Base-by-base conservation (phyloP, 2,888 invertebrate species). In the Hartigia nigra region DNA sequence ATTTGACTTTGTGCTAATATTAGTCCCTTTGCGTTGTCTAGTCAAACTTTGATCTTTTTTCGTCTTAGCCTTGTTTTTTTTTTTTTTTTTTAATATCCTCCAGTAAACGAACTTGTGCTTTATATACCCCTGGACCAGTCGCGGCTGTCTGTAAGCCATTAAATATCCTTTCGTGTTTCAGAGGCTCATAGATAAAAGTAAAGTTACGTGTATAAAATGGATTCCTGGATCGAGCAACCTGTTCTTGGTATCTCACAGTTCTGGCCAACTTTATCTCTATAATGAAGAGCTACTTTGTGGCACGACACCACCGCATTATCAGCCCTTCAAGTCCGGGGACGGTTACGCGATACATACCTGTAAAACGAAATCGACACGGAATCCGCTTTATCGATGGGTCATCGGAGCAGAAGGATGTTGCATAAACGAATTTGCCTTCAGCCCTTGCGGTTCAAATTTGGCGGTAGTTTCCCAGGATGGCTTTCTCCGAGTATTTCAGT, bases 181-280 rank as follows among this genome's bases (percentile, higher is more conserved):
- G 96, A 95, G 98, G 92, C 93, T 97, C 90, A 97, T 98, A 90
- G 98, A 98, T 92, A 98, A 98, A 92, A 96, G 96, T 76, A 95
- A 97, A 89, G 98, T 99, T 87, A 99, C 99, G 72, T 99, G 99
- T 92, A 96, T 99, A 90, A 96, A 96, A 89, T 99, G 99, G 99
- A 95, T 99, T 86, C 99, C 99, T 32, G 97, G 97, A 79, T 98
- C 98, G 76, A 95, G 96, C 86, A 98, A 98, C 90, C 94, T 98
- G 87, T 99, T 99, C 92, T 93, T 99, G 87, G 97, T 97, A 80
- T 96, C 99, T 76, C 98, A 99, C 92, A 95, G 97, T 82, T 98
- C 98, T 80, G 99, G 99, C 32, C 97, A 98, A 91, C 94, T 99
- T 88, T 99, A 99, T 93, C 95, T 99, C 78, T 99, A 99, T 93